These are phyloP conservation scores for Diachasma alloeum DNA, from an alignment of 1,140 invertebrate genomes.

Conservation along the genomic window DNA sequence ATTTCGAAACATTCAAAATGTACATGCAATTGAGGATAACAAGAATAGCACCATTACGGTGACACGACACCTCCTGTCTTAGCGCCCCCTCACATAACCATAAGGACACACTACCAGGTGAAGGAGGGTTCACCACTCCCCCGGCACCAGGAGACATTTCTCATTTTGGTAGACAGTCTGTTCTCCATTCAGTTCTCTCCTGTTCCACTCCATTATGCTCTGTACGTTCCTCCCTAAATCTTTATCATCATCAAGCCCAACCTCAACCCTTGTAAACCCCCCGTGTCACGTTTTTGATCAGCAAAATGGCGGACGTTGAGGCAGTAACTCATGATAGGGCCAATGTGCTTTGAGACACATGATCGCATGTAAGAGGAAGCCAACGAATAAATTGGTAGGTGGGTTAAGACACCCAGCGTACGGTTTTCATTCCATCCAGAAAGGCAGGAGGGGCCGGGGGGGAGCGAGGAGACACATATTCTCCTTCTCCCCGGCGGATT, in stretches of 20 bases:
- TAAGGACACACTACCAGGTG: background rate
- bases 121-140: background rate
- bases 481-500: constrained; percentile 14
- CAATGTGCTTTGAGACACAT: constrained; percentile 11
- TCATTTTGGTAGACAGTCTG: background rate
- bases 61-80: background rate
- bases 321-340: background rate
- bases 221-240: background rate
- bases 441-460: background rate
- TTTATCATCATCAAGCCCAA: constrained; percentile 8
- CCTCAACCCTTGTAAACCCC: background rate
- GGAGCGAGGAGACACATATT: constrained; percentile 8
- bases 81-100: background rate
- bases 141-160: background rate
- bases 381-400: constrained; percentile 25
- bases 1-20: no score
- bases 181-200: background rate
- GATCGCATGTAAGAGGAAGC: constrained; percentile 22
- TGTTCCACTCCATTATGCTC: background rate
- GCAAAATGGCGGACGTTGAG: constrained; percentile 9
- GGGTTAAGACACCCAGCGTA: constrained; percentile 11
- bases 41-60: background rate
- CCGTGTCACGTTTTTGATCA: background rate
- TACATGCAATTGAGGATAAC: no score
- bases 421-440: constrained; percentile 11